Base-by-base conservation (phyloP, 2,113 vertebrate species). In the Neoarius graeffei region DNA sequence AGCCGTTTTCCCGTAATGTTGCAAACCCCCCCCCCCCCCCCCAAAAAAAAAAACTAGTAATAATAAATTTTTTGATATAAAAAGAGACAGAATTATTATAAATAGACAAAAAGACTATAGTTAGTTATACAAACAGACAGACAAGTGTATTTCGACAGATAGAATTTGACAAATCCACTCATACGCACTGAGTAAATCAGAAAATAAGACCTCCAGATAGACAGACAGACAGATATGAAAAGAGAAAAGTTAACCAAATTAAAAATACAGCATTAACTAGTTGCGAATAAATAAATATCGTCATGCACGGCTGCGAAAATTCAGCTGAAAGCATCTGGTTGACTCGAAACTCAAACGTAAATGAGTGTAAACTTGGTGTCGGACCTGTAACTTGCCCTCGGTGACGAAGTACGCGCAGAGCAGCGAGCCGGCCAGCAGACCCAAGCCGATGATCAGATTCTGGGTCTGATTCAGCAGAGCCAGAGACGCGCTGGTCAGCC, bases 391-490 rank as follows among this genome's bases (percentile, higher is more conserved):
- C 90, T 94, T 98, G 27, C 95, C 94, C 88, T 98, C 96, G 0
- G 95, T 97, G 89, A 99, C 98, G 54, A 98, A 99, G 92, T 97
- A 98, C 4, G 97, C 96, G 0, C 97, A 99, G 88, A 99, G 96
- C 88, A 99, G 93, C 10, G 96, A 99, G n/a, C 98, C 98, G 0
- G 96, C 94, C 1, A 99, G 95, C 64, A 99, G 95, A 15, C 98
- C 98, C 0, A 92, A 79, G 0, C 97, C 97, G 6, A 99, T 99
- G 92, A 99, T 93, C 17, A 97, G 0, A 89, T 99, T 99, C 95
- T 99, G 98, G 0, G 97, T 98, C 93, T 99, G 98, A 92, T 99
- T 99, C 86, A 99, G 95, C 3, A 99, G 88, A 2, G 96, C 97
- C 91, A 99, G 94, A 0, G 98, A 98, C 1, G 98, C 98, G 1